These are phyloP conservation scores for Melopsittacus undulatus DNA, from an alignment of 2,797 vertebrate genomes.

Conservation along the genomic window DNA sequence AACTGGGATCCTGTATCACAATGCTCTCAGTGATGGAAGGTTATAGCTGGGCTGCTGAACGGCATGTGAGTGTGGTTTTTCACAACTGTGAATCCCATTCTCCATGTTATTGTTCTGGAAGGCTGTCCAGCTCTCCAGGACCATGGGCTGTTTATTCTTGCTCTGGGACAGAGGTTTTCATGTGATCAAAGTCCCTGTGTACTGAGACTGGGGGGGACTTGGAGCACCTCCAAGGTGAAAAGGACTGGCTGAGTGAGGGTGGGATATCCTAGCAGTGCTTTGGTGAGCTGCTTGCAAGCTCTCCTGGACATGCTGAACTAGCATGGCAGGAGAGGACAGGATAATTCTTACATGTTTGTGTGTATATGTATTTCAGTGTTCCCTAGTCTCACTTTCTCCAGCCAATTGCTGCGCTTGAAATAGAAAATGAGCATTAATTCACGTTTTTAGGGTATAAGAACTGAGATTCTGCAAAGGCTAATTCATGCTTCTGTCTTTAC, in stretches of 20 bases:
- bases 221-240: not conserved
- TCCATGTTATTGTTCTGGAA: not conserved
- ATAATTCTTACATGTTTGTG: not conserved
- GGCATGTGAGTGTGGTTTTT: not conserved
- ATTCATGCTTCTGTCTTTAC: not conserved
- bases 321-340: not conserved
- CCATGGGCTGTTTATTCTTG: not conserved
- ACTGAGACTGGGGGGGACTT: not conserved
- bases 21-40: not conserved
- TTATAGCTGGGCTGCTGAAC: not conserved
- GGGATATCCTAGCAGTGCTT: not conserved
- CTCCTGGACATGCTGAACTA: not conserved
- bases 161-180: not conserved
- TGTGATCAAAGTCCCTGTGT: not conserved
- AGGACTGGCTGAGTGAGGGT: not conserved
- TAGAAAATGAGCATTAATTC: not conserved
- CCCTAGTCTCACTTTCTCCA: not conserved
- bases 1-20: not conserved
- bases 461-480: not conserved
- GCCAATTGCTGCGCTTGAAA: not conserved
- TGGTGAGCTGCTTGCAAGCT: not conserved
- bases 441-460: not conserved
- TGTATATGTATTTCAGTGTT: not conserved
- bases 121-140: not conserved
- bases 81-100: not conserved